Percentiles rank a stretch among this genome's conserved stretches.
phyloP scores from a whole-genome alignment of 2,113 vertebrate genomes.

The Tinamus guttatus region DNA sequence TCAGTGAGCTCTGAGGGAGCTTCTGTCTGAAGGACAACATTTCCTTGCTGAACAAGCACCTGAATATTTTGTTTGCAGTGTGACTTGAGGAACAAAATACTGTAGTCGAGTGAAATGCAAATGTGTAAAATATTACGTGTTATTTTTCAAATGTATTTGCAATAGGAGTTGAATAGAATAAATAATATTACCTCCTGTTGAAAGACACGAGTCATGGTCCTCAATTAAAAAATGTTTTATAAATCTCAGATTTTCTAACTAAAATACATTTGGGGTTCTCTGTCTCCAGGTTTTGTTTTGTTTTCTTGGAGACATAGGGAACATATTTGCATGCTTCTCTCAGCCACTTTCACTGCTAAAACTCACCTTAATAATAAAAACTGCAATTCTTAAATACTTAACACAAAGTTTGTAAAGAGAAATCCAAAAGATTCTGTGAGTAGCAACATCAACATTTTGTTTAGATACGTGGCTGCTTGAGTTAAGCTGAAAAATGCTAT shows the following conservation, averaged over 20 bases:
- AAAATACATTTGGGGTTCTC: background rate
- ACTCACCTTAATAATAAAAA: background rate
- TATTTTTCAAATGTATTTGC: background rate
- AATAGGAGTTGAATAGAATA: background rate
- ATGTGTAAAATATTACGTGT: background rate
- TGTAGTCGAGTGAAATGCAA: background rate
- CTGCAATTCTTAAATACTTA: background rate
- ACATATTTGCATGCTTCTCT: background rate
- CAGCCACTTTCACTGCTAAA: background rate
- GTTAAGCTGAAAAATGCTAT: background rate
- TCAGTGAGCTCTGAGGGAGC: background rate
- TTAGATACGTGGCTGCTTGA: too few species aligned
- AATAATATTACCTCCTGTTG: background rate
- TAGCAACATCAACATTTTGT: background rate
- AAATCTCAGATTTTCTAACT: background rate
- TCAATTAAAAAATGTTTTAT: background rate
- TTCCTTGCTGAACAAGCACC: background rate
- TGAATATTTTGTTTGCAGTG: background rate
- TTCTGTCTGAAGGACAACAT: background rate
- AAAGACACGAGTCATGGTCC: background rate
- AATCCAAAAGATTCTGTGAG: background rate
- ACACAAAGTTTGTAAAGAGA: background rate
- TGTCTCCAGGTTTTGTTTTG: background rate
- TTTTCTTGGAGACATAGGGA: background rate
- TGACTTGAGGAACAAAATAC: background rate